Percentiles rank a stretch among this genome's conserved stretches.
Evolutionary conservation across 2,113 vertebrate genomes (phyloP).

Genomic region (Pogonocichla stellata): DNA sequence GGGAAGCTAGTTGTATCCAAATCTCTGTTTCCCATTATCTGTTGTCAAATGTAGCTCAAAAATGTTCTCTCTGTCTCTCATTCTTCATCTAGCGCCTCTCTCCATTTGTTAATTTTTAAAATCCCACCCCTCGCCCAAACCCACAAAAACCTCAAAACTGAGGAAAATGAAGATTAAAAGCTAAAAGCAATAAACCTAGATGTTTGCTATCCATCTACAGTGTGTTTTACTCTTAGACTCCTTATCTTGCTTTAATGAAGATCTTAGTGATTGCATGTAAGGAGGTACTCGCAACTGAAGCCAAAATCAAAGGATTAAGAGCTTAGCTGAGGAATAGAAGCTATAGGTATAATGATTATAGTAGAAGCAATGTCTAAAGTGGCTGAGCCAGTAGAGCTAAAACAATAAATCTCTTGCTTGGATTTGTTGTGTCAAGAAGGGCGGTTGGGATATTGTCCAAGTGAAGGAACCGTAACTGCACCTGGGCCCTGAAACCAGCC

Average conservation of each 20-base stretch:
- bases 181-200: background rate
- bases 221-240: background rate
- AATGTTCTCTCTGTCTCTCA: background rate
- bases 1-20: background rate
- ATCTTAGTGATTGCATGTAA: background rate
- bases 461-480: too few species aligned
- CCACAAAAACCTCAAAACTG: background rate
- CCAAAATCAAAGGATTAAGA: too few species aligned
- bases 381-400: too few species aligned
- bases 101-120: background rate
- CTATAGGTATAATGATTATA: too few species aligned
- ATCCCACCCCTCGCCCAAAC: accelerated
- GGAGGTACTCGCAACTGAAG: background rate
- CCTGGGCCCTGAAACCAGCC: too few species aligned
- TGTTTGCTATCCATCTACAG: background rate
- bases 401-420: too few species aligned
- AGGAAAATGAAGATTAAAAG: background rate
- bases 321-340: too few species aligned
- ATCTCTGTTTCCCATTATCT: background rate
- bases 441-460: too few species aligned
- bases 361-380: too few species aligned
- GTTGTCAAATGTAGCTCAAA: background rate
- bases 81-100: background rate
- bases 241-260: background rate
- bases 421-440: too few species aligned